phyloP scores from a whole-genome alignment of 2,797 vertebrate species.

The Pseudopleuronectes americanus region DNA sequence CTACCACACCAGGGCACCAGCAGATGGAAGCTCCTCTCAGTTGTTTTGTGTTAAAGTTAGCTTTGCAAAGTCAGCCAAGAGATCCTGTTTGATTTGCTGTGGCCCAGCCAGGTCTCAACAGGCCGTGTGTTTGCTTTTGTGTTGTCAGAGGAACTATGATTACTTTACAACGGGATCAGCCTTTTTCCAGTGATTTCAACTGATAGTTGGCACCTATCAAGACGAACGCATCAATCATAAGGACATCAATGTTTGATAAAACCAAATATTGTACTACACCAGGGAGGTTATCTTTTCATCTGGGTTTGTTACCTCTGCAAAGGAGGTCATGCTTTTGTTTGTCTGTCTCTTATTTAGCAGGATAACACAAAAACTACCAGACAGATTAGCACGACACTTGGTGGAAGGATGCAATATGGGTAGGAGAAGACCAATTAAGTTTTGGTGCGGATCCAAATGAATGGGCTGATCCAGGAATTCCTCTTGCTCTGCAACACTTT shows the following conservation, averaged over 20 bases:
- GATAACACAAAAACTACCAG: too few relatives aligned
- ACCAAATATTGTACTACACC: too few relatives aligned
- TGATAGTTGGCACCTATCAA: constrained; percentile 15
- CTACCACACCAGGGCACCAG: constrained; percentile 26
- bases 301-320: not conserved
- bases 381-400: too few relatives aligned
- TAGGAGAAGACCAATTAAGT: too few relatives aligned
- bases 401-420: too few relatives aligned
- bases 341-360: too few relatives aligned
- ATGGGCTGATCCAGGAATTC: too few relatives aligned
- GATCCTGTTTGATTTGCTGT: constrained; percentile 30
- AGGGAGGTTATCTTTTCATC: too few relatives aligned
- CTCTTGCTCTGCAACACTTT: too few relatives aligned
- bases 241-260: not conserved
- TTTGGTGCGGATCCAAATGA: too few relatives aligned
- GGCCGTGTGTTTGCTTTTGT: constrained; percentile 2
- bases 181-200: constrained; percentile 16
- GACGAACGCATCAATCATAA: not conserved
- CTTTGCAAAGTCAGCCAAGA: constrained; percentile 31
- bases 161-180: constrained; percentile 2
- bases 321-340: too few relatives aligned
- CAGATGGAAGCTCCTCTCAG: constrained; percentile 4
- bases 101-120: constrained; percentile 2
- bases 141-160: constrained; percentile 7
- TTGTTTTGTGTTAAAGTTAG: constrained; percentile 25